These are phyloP conservation scores for Hippolais icterina DNA, from an alignment of 2,113 vertebrate species.

Conservation along the genomic window DNA sequence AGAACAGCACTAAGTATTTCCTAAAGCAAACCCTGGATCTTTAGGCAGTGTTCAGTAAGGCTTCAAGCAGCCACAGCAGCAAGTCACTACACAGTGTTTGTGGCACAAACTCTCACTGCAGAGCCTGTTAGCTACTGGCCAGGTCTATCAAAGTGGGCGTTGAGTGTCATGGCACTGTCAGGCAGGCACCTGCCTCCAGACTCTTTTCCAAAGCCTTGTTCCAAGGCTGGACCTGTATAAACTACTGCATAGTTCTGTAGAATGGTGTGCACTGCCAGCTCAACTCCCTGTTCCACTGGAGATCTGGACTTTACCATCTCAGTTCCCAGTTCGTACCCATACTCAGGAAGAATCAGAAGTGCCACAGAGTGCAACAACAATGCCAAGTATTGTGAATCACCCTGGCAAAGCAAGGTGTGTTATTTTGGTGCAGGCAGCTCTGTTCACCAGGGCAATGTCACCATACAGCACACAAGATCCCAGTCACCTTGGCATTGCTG, in stretches of 20 bases:
- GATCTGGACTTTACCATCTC: not conserved
- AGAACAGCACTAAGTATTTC: not conserved
- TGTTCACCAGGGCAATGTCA: not conserved
- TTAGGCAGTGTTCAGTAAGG: not conserved
- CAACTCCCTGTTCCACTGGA: not conserved
- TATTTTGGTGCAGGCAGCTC: not conserved
- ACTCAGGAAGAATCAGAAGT: not conserved
- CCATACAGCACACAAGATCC: not conserved
- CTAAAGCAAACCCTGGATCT: not conserved
- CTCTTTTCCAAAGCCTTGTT: not conserved
- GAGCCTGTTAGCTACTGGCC: not conserved
- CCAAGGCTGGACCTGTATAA: not conserved
- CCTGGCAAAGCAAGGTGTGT: not conserved
- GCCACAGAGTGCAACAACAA: not conserved
- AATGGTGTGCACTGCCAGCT: rapidly evolving
- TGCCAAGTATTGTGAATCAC: not conserved
- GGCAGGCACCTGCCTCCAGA: not conserved
- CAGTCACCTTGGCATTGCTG: not conserved
- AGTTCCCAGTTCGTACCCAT: not conserved
- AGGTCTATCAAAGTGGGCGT: not conserved
- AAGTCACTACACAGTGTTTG: rapidly evolving
- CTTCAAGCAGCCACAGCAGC: not conserved
- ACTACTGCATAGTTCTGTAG: rapidly evolving
- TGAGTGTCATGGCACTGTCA: not conserved
- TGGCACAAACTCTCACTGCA: rapidly evolving